Evolutionary conservation across 2,888 invertebrate species (phyloP), one percentile per base, ranked within the genome.

Genomic region (Opisthograptis luteolata): DNA sequence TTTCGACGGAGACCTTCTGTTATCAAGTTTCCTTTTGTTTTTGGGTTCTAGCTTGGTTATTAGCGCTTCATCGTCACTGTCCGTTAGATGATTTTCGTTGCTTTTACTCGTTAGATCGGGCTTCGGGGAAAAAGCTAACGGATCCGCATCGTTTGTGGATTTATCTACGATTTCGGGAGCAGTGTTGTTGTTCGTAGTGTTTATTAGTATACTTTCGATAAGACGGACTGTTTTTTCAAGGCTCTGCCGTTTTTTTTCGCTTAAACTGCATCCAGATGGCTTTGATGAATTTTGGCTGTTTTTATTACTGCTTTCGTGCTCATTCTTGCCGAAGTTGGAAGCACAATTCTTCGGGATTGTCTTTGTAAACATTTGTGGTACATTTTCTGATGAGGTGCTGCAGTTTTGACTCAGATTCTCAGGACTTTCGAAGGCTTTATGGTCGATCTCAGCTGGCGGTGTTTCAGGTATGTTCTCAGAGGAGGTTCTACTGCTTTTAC

Each of bases 221-320:
- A 86, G 58, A 55, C 76, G 80, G 0, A 87, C 83, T 0, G 86
- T 86, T 20, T 84, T 82, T 55, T 85, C 86, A 17, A 87, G 68
- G 44, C 84, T 85, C 64, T 80, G 73, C 8, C 84, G 65, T 45
- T 80, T 71, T 0, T 68, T 72, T 20, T 71, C 66, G n/a, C 73
- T 72, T 0, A 71, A 39, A 17, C 61, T 49, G 2, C 46, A 62
- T 15, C 31, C 36, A 19, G 27, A 15, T 14, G 4, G 9, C 9
- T 22, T 17, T 53, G 60, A 0, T 63, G 44, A 59, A 3, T 24
- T n/a, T 24, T 70, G 73, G 15, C 58, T 42, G 59, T 69, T 12
- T 14, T 14, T 6, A 28, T 6, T 14, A 10, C 8, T 20, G 15
- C 30, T 28, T 10, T 47, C 17, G 20, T 25, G 3, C 22, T 15